Evolutionary conservation across 2,888 invertebrate genomes (phyloP), one percentile per base, ranked within the genome.

Genomic region (Drosophila macrospina): DNA sequence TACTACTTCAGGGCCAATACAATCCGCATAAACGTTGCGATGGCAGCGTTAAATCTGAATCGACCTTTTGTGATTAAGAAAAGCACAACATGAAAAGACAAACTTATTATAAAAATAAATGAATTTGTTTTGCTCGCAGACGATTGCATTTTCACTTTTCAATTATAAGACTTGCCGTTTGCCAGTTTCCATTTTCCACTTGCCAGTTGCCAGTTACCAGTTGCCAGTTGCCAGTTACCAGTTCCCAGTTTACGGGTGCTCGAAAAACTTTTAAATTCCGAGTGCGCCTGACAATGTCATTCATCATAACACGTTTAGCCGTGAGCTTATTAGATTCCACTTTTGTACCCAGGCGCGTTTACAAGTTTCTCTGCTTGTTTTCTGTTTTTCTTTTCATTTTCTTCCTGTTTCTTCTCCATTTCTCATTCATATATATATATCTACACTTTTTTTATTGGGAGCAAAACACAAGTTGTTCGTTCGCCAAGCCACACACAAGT

Each of bases 291-390:
- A 86, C 86, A 84, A 81, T 84, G 86, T 72, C 85, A 86, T 84
- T 84, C 85, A 86, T 84, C 83, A 84, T 86, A 84, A 84, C 86
- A 86, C 82, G 82, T 86, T 86, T 84, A 84, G 83, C 86, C 85
- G 74, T 84, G 67, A 81, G 83, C 86, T 84, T 84, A 84, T 84
- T 84, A 79, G 85, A 86, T 84, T 84, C 85, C 83, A 84, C 86
- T 84, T 84, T 81, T 86, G 81, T 84, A 69, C 59, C 79, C 77
- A 79, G 72, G 52, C 79, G 83, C 84, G 81, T 83, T 83, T 83
- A 86, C 84, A 83, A 83, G 69, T 86, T 83, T 84, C 62, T 60
- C 62, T 64, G 64, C 64, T 63, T 67, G 74, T 66, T 55, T 56
- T 64, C 63, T 75, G 45, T 45, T 75, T 59, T 26, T 34, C 16